These are phyloP conservation scores for Drosophila repletoides DNA, from an alignment of 1,140 invertebrate genomes.

Conservation along the genomic window DNA sequence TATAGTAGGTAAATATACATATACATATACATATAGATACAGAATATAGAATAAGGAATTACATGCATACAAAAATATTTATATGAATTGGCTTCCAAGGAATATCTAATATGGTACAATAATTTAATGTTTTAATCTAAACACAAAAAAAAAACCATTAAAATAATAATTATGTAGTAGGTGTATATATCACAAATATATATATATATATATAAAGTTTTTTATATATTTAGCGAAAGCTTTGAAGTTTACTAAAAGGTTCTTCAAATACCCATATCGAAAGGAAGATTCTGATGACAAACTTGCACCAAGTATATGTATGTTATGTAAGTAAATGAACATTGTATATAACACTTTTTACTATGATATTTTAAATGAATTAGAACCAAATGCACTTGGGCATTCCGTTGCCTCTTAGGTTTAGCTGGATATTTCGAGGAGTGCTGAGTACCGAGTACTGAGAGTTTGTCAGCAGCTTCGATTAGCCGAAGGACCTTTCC, in stretches of 20 bases:
- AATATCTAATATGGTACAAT: slow-evolving; percentile 68
- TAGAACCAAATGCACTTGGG: background rate
- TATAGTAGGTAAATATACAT: slow-evolving; percentile 52
- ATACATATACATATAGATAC: slow-evolving; percentile 34
- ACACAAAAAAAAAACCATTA: slow-evolving; percentile 29
- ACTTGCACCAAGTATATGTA: slow-evolving; percentile 9
- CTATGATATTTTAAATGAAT: background rate
- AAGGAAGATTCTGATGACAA: slow-evolving; percentile 12
- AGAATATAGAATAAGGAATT: no score
- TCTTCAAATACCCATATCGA: slow-evolving; percentile 29
- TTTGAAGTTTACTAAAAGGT: slow-evolving; percentile 16
- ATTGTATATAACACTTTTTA: background rate
- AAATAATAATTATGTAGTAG: slow-evolving; percentile 32
- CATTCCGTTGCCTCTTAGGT: slow-evolving; percentile 44
- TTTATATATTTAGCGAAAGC: slow-evolving; percentile 45
- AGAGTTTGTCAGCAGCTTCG: background rate
- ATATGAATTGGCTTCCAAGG: slow-evolving; percentile 55
- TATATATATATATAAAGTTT: slow-evolving; percentile 46
- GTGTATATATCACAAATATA: slow-evolving; percentile 70
- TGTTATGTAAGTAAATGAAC: background rate
- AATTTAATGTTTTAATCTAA: slow-evolving; percentile 59
- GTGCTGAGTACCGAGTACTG: no score
- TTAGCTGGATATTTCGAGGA: slow-evolving; percentile 35
- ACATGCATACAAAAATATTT: slow-evolving; percentile 47
- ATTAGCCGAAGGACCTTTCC: background rate